phyloP scores from a whole-genome alignment of 2,888 invertebrate species.

The Arenicola marina region DNA sequence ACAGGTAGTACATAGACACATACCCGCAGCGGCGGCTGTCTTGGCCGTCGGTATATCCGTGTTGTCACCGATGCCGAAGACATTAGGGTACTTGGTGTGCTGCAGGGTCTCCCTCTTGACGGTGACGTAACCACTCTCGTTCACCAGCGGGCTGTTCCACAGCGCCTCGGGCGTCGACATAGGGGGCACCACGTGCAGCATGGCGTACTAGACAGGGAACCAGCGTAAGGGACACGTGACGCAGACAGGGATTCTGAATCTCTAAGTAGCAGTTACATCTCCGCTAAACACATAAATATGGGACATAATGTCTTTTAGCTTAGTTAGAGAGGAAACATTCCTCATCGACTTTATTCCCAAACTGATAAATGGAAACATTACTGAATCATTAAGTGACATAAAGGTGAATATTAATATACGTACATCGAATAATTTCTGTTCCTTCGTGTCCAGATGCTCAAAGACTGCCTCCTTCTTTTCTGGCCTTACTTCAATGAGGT shows the following conservation, averaged over 20 bases:
- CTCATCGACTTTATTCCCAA: too few species aligned
- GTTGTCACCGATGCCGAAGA: constrained; percentile 95
- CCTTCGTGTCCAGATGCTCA: constrained; percentile 67
- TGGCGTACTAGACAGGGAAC: constrained; percentile 68
- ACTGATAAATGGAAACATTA: too few species aligned
- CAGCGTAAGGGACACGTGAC: too few species aligned
- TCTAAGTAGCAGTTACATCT: too few species aligned
- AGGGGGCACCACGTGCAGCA: constrained; percentile 89
- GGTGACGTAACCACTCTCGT: constrained; percentile 75
- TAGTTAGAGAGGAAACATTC: too few species aligned
- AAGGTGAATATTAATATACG: too few species aligned
- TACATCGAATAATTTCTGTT: constrained; percentile 51
- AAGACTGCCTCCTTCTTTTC: constrained; percentile 80
- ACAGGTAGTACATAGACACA: too few species aligned
- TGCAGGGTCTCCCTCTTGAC: constrained; percentile 81
- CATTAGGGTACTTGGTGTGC: constrained; percentile 78
- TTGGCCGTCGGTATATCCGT: constrained; percentile 91
- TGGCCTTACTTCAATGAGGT: constrained; percentile 76
- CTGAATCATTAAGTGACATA: too few species aligned
- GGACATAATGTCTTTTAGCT: too few species aligned
- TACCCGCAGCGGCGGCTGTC: constrained; percentile 94
- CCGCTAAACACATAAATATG: too few species aligned
- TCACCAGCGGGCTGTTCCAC: constrained; percentile 68
- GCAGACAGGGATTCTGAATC: too few species aligned
- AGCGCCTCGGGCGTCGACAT: constrained; percentile 76